Evolutionary conservation across 2,888 invertebrate species (phyloP).

Genomic region (Nymphalis polychloros): DNA sequence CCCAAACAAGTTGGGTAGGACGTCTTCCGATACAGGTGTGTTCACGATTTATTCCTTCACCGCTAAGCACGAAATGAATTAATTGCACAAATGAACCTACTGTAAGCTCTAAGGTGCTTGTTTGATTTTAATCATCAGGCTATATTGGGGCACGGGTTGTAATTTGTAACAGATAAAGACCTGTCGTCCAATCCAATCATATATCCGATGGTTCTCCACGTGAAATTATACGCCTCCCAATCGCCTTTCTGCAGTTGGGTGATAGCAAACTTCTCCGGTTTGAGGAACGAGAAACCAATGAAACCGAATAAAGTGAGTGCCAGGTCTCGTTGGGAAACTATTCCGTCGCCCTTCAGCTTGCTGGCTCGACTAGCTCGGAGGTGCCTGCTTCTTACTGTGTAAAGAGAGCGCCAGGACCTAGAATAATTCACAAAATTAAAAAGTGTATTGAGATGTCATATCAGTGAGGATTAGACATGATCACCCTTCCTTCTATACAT

Average conservation of each 20-base stretch:
- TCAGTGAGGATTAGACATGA: no score
- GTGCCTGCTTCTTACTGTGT: slow-evolving; percentile 83
- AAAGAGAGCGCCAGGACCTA: slow-evolving; percentile 84
- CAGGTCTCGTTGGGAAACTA: slow-evolving; percentile 89
- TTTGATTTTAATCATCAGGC: no score
- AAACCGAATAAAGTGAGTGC: slow-evolving; percentile 91
- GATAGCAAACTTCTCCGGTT: slow-evolving; percentile 83
- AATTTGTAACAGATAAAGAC: slow-evolving; percentile 51
- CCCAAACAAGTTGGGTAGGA: no score
- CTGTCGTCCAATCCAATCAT: slow-evolving; percentile 89
- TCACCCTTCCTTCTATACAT: no score
- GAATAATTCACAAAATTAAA: slow-evolving; percentile 7
- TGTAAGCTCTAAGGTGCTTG: no score
- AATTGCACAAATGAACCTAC: no score
- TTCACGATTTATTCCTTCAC: no score
- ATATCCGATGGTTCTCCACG: slow-evolving; percentile 89
- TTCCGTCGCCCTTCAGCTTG: slow-evolving; percentile 58
- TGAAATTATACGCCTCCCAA: slow-evolving; percentile 86
- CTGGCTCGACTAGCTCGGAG: slow-evolving; percentile 77
- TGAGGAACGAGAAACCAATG: slow-evolving; percentile 85
- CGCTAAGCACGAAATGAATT: no score
- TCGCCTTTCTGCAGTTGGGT: slow-evolving; percentile 78
- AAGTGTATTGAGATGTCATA: not conserved
- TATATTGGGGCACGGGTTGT: no score
- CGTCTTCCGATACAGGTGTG: no score